Base-by-base conservation (phyloP, 2,797 vertebrate species). In the Gadopsis marmoratus region DNA sequence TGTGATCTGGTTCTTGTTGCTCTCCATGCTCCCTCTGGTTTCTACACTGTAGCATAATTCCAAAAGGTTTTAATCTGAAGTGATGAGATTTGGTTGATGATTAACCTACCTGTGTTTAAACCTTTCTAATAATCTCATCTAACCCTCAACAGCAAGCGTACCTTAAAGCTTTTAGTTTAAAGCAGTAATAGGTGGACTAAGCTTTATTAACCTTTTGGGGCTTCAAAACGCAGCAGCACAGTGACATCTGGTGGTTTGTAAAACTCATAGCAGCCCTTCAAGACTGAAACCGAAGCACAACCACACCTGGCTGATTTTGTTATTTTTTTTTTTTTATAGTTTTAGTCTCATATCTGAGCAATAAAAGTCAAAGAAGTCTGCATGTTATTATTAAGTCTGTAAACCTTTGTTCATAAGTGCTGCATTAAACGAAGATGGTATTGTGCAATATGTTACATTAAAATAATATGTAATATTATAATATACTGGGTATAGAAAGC, bases 241-340 rank as follows among this genome's bases (percentile, higher is more conserved):
- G 55, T 5, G 55, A 76, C 74, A 41, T 37, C 74, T 61, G 26
- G 23, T 68, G 19, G 26, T 26, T 47, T 63, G 23, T 63, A 16
- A 29, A 14, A 10, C 7, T 11, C 4, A 53, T 6, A 8, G 56
- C 58, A 72, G 16, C 45, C 19, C 9, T 13, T 50, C 31, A 54
- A 13, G 5, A 13, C 64, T 5, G 14, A 0, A 3, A 1, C 8
- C 11, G 1, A 69, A 43, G 39, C 4, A 0, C 23, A 13, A 9
- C 23, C 31, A 21, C 51, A 29, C 51, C 23, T 14, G 2, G 37
- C 16, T 26, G 21, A 19, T 51, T 37, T 26, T n/a, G 14, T n/a
- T n/a, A n/a, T 26, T 26, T 26, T 26, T 26, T 26, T 26, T 26
- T 26, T 26, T 26, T 26, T 26, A 48, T n/a, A 31, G 3, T 16